These are phyloP conservation scores for Platynereis dumerilii DNA, from an alignment of 2,888 invertebrate species.

Conservation along the genomic window DNA sequence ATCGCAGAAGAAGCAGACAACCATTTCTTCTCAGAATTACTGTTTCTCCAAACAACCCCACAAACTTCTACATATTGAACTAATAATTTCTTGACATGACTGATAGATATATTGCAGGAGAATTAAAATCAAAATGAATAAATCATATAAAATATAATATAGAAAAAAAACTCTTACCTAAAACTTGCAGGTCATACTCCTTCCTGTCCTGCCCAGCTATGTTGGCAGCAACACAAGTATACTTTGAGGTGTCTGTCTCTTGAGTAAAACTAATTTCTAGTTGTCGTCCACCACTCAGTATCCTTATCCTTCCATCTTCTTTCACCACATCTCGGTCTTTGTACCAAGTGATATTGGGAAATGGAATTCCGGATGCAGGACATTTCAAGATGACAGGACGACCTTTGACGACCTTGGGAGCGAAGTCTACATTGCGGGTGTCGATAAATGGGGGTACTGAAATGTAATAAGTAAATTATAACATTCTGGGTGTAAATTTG, in stretches of 20 bases:
- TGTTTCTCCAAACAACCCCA: no score
- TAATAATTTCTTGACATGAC: no score
- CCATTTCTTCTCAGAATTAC: no score
- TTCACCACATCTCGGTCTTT: constrained; percentile 37
- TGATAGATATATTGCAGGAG: no score
- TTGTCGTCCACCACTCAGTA: constrained; percentile 44
- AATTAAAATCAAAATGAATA: no score
- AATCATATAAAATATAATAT: no score
- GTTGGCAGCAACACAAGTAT: constrained; percentile 65
- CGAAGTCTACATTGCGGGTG: constrained; percentile 44
- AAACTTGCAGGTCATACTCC: constrained; percentile 52
- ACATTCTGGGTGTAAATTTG: no score
- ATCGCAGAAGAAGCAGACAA: no score
- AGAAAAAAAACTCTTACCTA: constrained; percentile 50
- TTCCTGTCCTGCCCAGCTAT: constrained; percentile 63
- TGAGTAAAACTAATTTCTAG: constrained; percentile 45
- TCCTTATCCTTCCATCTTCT: constrained; percentile 20
- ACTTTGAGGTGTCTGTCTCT: constrained; percentile 51
- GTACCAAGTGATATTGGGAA: constrained; percentile 62
- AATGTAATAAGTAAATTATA: constrained; percentile 6
- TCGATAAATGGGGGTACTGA: constrained; percentile 63
- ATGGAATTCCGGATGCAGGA: constrained; percentile 62
- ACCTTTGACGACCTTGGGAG: constrained; percentile 54
- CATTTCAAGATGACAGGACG: constrained; percentile 61
- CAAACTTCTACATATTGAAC: no score